These are phyloP conservation scores for Pseudochirops cupreus DNA, from an alignment of 2,797 vertebrate species.

Conservation along the genomic window DNA sequence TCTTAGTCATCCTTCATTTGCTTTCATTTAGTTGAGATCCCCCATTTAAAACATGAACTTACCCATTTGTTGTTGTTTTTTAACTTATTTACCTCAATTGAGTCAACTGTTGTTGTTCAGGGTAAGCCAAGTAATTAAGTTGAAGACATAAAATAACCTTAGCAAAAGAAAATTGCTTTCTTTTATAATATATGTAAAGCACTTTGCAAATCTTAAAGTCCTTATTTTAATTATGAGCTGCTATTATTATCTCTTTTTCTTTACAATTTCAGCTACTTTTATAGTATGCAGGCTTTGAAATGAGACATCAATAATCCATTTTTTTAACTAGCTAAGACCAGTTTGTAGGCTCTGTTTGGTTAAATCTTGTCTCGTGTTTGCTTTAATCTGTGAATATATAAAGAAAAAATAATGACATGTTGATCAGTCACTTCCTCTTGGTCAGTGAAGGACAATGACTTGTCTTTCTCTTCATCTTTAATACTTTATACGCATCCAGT, in stretches of 20 bases:
- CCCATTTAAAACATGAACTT: conserved; percentile 11
- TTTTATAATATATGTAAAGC: not conserved
- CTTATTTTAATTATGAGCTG: not conserved
- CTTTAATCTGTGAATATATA: not conserved
- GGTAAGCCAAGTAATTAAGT: not conserved
- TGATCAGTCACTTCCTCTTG: not conserved
- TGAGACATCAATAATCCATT: not conserved
- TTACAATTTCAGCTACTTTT: not conserved
- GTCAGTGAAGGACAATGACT: conserved; percentile 63
- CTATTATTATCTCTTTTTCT: not conserved
- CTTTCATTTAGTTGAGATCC: not conserved
- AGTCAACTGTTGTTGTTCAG: conserved; percentile 46
- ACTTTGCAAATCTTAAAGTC: not conserved
- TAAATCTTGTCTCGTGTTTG: not conserved
- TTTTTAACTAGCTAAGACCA: not conserved
- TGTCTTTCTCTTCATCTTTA: conserved; percentile 23
- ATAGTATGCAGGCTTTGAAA: not conserved
- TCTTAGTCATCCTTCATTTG: conserved; percentile 59
- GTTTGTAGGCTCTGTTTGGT: not conserved
- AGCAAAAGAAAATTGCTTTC: not conserved
- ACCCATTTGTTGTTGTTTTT: conserved; percentile 63
- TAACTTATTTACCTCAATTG: conserved; percentile 65
- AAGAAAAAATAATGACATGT: not conserved
- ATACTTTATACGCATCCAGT: not conserved
- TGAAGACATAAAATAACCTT: not conserved